These are phyloP conservation scores for Zelostemma sp. DNA, from an alignment of 1,140 invertebrate species.

Conservation along the genomic window DNA sequence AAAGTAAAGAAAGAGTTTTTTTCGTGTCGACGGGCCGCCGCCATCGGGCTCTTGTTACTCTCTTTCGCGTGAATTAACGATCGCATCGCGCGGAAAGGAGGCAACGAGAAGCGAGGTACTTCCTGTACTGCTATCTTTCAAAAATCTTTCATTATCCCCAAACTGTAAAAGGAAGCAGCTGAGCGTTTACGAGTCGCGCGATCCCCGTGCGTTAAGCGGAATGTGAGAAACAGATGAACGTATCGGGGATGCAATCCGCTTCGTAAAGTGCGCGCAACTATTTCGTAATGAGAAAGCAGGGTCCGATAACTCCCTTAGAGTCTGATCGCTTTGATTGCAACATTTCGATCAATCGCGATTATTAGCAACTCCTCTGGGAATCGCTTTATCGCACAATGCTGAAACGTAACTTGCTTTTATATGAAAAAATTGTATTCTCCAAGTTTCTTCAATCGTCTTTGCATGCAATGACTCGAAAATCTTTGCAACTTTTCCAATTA, in stretches of 20 bases:
- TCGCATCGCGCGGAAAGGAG: constrained; percentile 16
- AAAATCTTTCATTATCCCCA: constrained; percentile 30
- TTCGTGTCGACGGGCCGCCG: neutral
- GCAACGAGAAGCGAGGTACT: constrained; percentile 20
- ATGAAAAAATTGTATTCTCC: too few relatives aligned
- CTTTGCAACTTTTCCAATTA: too few relatives aligned
- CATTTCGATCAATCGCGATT: neutral
- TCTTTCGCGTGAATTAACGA: constrained; percentile 23
- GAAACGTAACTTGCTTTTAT: neutral
- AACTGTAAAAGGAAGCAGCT: constrained; percentile 9
- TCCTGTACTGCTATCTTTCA: constrained; percentile 26
- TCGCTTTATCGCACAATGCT: neutral
- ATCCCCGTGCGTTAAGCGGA: neutral
- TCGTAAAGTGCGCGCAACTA: constrained; percentile 1
- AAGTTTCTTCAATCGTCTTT: too few relatives aligned
- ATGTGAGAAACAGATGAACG: constrained; percentile 1
- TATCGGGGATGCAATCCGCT: constrained; percentile 1
- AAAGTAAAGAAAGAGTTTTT: neutral
- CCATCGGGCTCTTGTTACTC: constrained; percentile 12
- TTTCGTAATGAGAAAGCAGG: neutral
- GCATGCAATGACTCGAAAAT: too few relatives aligned
- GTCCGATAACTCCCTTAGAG: neutral
- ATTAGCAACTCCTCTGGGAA: neutral
- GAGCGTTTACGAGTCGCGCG: neutral
- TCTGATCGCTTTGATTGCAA: neutral